These are phyloP conservation scores for Chloroceryle inda DNA, from an alignment of 2,797 vertebrate species.

Conservation along the genomic window DNA sequence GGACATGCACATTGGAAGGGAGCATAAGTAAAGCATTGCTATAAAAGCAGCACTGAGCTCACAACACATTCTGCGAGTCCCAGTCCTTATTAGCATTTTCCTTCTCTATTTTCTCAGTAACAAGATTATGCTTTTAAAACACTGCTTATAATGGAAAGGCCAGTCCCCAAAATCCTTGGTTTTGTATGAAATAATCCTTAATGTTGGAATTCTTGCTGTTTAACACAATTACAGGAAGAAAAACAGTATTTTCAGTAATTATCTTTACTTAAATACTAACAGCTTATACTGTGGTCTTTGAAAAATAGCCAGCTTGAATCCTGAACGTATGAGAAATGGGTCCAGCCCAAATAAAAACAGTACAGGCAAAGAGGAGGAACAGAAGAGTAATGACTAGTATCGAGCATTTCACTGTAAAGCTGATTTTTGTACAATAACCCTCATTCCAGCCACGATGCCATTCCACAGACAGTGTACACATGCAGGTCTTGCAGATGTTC, in stretches of 20 bases:
- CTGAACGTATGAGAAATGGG: background rate
- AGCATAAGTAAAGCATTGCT: background rate
- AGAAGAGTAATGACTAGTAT: accelerated
- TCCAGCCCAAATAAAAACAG: background rate
- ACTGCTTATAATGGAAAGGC: background rate
- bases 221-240: background rate
- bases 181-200: background rate
- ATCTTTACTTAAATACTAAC: background rate
- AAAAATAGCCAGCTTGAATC: background rate
- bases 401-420: accelerated
- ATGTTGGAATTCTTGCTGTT: background rate
- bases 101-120: background rate
- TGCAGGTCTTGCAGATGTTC: background rate
- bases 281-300: background rate
- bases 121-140: background rate
- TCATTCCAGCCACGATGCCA: accelerated
- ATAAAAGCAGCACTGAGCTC: background rate
- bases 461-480: background rate
- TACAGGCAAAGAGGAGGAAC: background rate
- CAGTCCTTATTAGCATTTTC: background rate
- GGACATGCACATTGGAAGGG: background rate
- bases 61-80: background rate
- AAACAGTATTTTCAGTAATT: background rate
- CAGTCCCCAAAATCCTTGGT: background rate
- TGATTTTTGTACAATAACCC: background rate